Conservation (phyloP, 2,113 vertebrate genomes). For the Sphaerodactylus townsendi region DNA sequence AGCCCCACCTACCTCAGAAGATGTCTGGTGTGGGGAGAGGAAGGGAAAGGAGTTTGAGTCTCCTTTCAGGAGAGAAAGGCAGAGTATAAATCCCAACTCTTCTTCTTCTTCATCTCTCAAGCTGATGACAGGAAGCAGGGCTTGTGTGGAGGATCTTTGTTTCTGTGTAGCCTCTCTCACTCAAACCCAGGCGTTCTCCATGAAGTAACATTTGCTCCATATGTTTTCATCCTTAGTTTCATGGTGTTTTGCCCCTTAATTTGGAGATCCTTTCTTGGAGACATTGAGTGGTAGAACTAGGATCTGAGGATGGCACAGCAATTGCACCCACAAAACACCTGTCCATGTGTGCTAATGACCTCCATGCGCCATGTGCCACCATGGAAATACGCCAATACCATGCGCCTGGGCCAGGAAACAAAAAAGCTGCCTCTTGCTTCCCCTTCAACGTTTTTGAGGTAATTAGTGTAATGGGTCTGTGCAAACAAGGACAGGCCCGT, state of each 20-base stretch:
- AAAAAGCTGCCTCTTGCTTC: neutral
- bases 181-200: too few species aligned
- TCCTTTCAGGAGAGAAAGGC: too few species aligned
- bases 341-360: neutral
- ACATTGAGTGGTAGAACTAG: too few species aligned
- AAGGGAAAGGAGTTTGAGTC: too few species aligned
- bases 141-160: too few species aligned
- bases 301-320: neutral
- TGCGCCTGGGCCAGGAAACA: neutral
- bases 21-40: too few species aligned
- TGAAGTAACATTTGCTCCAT: neutral
- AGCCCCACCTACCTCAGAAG: too few species aligned
- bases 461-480: conserved; percentile 60
- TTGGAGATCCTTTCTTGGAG: neutral
- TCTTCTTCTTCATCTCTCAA: too few species aligned
- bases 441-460: neutral
- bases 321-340: neutral
- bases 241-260: neutral
- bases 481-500: fast-evolving
- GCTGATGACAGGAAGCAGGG: too few species aligned
- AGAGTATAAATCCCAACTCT: too few species aligned
- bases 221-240: neutral
- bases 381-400: neutral
- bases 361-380: neutral
- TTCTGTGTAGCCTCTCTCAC: too few species aligned